A percentile compares a stretch with the other conserved stretches of the same genome.
Evolutionary conservation across 2,113 vertebrate genomes (phyloP).

Genomic region (Heloderma charlesbogerti): DNA sequence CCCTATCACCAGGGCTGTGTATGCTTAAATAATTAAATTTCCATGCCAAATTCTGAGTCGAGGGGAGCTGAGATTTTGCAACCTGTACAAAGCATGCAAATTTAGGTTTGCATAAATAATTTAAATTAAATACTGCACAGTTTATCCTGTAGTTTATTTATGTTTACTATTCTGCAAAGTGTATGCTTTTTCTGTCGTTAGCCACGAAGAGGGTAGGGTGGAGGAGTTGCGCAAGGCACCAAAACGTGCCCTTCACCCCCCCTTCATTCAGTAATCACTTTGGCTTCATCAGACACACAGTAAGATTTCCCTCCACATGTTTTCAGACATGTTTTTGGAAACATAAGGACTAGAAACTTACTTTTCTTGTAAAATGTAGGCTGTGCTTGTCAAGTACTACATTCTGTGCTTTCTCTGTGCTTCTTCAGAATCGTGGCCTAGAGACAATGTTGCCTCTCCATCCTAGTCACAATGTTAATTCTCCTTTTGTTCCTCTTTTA

Average conservation of each 20-base stretch:
- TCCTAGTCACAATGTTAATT: neutral
- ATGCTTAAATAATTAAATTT: neutral
- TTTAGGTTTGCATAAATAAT: neutral
- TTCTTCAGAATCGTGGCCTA: neutral
- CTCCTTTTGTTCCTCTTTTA: no score
- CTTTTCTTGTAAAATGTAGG: neutral
- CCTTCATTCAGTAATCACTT: neutral
- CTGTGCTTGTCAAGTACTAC: no score
- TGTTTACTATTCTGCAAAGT: neutral
- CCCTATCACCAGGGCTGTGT: neutral
- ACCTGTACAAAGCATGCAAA: neutral
- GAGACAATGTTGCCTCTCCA: neutral
- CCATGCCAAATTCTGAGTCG: neutral
- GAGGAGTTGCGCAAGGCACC: neutral
- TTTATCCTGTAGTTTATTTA: neutral
- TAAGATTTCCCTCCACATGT: neutral
- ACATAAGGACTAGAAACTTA: neutral
- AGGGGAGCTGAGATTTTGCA: neutral
- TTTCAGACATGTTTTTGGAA: neutral
- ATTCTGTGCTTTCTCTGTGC: neutral
- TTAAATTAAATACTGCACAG: neutral
- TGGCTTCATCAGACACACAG: neutral
- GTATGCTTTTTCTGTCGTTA: neutral
- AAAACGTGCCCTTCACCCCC: neutral
- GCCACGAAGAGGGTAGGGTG: neutral